Evolutionary conservation across 92 coral and sea anemone genomes (phyloP).

Genomic region (Blastomussa wellsi): DNA sequence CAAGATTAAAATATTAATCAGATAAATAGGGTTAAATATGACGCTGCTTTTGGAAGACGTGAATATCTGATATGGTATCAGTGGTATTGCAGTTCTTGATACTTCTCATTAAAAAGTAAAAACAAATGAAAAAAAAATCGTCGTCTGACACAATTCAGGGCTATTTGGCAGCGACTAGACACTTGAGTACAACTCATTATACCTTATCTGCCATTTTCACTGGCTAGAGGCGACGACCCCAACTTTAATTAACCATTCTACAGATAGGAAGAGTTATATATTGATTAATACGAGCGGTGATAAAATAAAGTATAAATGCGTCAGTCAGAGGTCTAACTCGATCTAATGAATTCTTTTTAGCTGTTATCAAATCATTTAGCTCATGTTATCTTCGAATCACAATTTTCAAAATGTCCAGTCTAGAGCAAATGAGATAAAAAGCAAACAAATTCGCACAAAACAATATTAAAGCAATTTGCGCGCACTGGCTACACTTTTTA

Average conservation of each 20-base stretch:
- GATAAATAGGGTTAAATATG: background rate
- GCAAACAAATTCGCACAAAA: too few relatives aligned
- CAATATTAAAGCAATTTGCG: too few relatives aligned
- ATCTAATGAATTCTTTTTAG: background rate
- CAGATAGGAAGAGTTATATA: background rate
- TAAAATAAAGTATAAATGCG: background rate
- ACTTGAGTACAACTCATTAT: background rate
- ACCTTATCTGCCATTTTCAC: background rate
- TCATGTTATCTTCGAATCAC: background rate
- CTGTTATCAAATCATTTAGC: background rate
- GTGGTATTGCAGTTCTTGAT: background rate
- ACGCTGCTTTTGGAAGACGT: background rate
- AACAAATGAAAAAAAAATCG: background rate
- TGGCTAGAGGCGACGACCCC: background rate
- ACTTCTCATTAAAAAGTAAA: too few relatives aligned
- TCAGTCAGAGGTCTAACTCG: background rate
- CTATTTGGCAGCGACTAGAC: background rate
- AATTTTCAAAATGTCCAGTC: background rate
- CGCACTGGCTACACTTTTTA: too few relatives aligned
- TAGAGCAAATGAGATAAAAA: background rate
- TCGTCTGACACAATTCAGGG: background rate
- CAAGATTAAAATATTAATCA: background rate
- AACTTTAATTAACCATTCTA: background rate
- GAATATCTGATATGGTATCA: background rate
- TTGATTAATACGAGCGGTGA: too few relatives aligned